A percentile compares a stretch with the other conserved stretches of the same genome.
Evolutionary conservation across 2,888 invertebrate species (phyloP).

Genomic region (Apamea epomidion): DNA sequence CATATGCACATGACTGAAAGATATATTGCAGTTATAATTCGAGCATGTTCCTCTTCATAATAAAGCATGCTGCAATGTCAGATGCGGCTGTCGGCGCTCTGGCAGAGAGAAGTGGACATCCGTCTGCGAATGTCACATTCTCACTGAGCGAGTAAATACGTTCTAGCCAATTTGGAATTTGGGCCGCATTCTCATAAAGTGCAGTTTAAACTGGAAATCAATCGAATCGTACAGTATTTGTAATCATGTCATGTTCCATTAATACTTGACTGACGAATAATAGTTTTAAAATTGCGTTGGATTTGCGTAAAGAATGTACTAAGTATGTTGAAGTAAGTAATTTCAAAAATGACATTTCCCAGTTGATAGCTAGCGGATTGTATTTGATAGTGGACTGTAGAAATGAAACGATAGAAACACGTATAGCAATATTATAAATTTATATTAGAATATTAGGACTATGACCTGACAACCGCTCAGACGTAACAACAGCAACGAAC

Average conservation of each 20-base stretch:
- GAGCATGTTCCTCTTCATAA: slow-evolving; percentile 72
- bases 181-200: slow-evolving; percentile 55
- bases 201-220: slow-evolving; percentile 41
- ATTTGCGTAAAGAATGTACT: slow-evolving; percentile 11
- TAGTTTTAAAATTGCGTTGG: slow-evolving; percentile 13
- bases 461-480: no score
- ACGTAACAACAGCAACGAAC: no score
- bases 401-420: no score
- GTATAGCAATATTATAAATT: no score
- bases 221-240: slow-evolving; percentile 34
- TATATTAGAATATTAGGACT: no score
- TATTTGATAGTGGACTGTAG: no score
- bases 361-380: no score
- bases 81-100: slow-evolving; percentile 69
- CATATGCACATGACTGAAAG: slow-evolving; percentile 73
- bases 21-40: slow-evolving; percentile 78
- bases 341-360: slow-evolving; percentile 17
- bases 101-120: slow-evolving; percentile 65
- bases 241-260: slow-evolving; percentile 29
- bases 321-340: slow-evolving; percentile 15
- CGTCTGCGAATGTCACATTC: slow-evolving; percentile 68
- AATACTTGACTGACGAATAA: slow-evolving; percentile 13
- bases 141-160: slow-evolving; percentile 70
- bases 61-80: slow-evolving; percentile 76
- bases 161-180: slow-evolving; percentile 68